These are phyloP conservation scores for Yponomeuta evonymella DNA, from an alignment of 2,888 invertebrate species.

Conservation along the genomic window DNA sequence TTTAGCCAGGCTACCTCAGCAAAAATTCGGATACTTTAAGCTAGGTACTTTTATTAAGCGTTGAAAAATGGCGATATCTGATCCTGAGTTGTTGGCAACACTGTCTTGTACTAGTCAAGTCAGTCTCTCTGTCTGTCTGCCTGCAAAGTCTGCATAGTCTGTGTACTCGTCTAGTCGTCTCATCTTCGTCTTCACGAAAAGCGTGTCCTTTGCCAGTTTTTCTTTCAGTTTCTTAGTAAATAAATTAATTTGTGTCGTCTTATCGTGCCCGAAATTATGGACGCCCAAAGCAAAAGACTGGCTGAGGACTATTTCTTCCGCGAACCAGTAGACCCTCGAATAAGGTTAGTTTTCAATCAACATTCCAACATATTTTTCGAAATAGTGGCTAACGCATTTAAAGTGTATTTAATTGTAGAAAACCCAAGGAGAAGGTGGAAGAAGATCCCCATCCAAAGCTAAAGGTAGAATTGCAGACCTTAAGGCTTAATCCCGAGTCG, in stretches of 20 bases:
- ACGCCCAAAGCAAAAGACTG: constrained; percentile 73
- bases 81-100: too few relatives aligned
- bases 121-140: too few relatives aligned
- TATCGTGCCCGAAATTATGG: constrained; percentile 53
- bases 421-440: constrained; percentile 59
- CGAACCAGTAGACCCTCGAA: constrained; percentile 77
- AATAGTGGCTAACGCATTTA: constrained; percentile 16
- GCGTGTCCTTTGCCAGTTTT: not conserved
- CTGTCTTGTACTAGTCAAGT: too few relatives aligned
- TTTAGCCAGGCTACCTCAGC: too few relatives aligned
- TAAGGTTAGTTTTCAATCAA: constrained; percentile 57
- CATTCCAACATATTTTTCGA: constrained; percentile 15
- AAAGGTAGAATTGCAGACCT: constrained; percentile 85
- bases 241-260: too few relatives aligned
- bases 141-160: too few relatives aligned
- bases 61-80: too few relatives aligned
- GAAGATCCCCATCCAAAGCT: constrained; percentile 71
- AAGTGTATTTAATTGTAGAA: constrained; percentile 38
- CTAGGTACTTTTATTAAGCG: too few relatives aligned
- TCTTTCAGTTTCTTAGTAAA: not conserved
- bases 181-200: not conserved
- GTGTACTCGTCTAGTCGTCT: too few relatives aligned
- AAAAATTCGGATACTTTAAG: too few relatives aligned
- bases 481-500: constrained; percentile 80
- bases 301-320: constrained; percentile 80